A percentile compares a stretch with the other conserved stretches of the same genome.
Conservation (phyloP, 1,140 invertebrate species). For the Magallana angulata region DNA sequence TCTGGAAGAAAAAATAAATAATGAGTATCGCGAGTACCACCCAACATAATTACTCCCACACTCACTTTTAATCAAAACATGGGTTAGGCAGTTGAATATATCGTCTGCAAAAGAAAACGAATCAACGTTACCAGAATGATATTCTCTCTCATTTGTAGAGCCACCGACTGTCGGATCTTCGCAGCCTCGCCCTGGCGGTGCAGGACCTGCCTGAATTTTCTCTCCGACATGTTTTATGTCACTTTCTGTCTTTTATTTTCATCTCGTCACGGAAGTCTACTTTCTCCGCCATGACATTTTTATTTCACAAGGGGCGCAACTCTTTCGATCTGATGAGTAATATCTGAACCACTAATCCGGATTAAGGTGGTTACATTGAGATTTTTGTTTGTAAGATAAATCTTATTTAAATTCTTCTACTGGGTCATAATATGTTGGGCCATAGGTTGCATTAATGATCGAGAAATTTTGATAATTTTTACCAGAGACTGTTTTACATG, state of each 20-base stretch:
- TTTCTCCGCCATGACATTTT: slow-evolving; percentile 43
- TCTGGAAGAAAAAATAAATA: too few relatives aligned
- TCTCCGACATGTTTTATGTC: slow-evolving; percentile 52
- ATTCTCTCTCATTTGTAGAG: slow-evolving; percentile 64
- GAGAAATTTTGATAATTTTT: too few relatives aligned
- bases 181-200: slow-evolving; percentile 62
- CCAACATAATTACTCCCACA: too few relatives aligned
- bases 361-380: neutral
- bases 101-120: neutral
- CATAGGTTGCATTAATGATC: too few relatives aligned
- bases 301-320: slow-evolving; percentile 41
- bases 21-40: too few relatives aligned
- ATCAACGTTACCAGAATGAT: slow-evolving; percentile 62
- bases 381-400: too few relatives aligned
- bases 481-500: too few relatives aligned
- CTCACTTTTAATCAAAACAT: too few relatives aligned
- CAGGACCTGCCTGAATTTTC: slow-evolving; percentile 62
- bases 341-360: slow-evolving; percentile 22
- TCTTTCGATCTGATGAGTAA: slow-evolving; percentile 8
- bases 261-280: slow-evolving; percentile 54
- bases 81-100: neutral
- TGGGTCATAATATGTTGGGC: too few relatives aligned
- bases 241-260: neutral
- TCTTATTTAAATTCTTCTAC: too few relatives aligned
- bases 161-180: slow-evolving; percentile 62